Evolutionary conservation across 1,140 invertebrate genomes (phyloP), one percentile per base, ranked within the genome.

Genomic region (Cecropterus lyciades): DNA sequence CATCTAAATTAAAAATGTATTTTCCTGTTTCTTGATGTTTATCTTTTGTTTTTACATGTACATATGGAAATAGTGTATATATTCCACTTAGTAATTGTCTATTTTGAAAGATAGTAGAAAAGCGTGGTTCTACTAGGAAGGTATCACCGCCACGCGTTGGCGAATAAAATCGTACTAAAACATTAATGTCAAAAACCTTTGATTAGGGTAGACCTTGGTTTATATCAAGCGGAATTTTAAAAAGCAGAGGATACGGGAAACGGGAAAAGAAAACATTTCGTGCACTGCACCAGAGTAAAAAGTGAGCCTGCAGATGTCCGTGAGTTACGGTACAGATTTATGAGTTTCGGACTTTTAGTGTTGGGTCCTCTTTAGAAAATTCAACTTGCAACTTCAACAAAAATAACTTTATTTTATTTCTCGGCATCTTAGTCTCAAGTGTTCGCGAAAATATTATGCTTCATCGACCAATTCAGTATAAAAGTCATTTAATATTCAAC

Each of bases 251-350:
- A 42, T 55, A 27, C 42, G 8, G 1, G 46, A 59, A 59, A 33
- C n/a, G n/a, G n/a, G 20, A 10, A 57, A 46, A 24, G 55, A 46
- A 30, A 43, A 48, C 55, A 14, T 27, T 43, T 27, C 9, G 40
- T 46, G 42, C 55, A 57, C 11, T 48, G 45, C 43, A 27, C 43
- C 27, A 30, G 13, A 24, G 20, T 59, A 17, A 59, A 59, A 59
- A 33, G 45, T 46, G 56, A 46, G 42, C 17, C 43, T 59, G 56
- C 56, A 59, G 13, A 59, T 42, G 43, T 46, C 56, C 43, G 24
- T 33, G 42, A 46, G 55, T 57, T 45, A 57, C 55, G 20, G 13
- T 11, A n/a, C 24, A 27, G 55, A 57, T 57, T 57, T 57, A 57
- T 46, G 9, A 20, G 13, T 45, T 57, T 57, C 55, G 40, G 17